These are phyloP conservation scores for Strix aluco DNA, from an alignment of 2,113 vertebrate species.

Conservation along the genomic window DNA sequence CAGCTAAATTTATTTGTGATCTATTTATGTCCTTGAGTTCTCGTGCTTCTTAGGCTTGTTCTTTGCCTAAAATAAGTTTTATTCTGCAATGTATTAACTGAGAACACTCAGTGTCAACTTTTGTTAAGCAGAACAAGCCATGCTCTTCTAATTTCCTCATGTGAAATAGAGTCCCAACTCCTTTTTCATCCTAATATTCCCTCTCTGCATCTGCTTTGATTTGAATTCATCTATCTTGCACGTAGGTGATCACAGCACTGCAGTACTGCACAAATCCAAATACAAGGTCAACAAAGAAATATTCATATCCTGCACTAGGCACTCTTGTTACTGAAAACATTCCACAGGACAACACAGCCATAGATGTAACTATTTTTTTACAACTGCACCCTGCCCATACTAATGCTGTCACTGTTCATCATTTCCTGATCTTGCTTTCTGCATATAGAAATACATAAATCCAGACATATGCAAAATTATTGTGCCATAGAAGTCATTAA, in stretches of 20 bases:
- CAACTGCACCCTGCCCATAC: background rate
- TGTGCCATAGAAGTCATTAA: background rate
- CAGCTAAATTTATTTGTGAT: background rate
- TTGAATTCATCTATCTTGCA: background rate
- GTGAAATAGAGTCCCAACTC: background rate
- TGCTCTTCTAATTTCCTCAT: background rate
- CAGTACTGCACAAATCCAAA: background rate
- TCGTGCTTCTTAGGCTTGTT: background rate
- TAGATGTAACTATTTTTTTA: background rate
- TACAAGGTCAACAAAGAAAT: background rate
- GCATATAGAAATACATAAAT: background rate
- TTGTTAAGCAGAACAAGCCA: background rate
- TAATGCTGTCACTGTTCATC: background rate
- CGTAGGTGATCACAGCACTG: background rate
- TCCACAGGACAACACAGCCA: background rate
- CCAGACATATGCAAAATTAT: background rate
- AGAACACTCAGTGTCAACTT: background rate
- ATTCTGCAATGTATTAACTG: background rate
- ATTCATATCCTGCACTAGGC: background rate
- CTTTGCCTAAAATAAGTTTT: slow-evolving; percentile 6
- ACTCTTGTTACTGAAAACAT: background rate
- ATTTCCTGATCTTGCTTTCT: background rate
- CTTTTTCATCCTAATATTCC: background rate
- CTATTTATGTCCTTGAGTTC: background rate
- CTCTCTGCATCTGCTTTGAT: background rate